Evolutionary conservation across 2,888 invertebrate genomes (phyloP).

Genomic region (Merodon equestris): DNA sequence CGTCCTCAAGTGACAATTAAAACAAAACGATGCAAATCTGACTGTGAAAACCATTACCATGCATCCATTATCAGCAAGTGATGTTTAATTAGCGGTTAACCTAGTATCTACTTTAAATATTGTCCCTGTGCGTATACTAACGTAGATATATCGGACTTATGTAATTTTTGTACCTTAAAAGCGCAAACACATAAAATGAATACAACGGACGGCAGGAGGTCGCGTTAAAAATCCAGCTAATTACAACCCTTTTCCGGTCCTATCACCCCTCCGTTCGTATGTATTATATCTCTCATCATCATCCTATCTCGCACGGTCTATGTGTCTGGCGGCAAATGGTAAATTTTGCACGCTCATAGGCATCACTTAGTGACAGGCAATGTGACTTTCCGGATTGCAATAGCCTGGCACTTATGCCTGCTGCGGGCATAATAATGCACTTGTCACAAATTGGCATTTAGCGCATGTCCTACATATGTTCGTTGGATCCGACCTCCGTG

Average conservation of each 20-base stretch:
- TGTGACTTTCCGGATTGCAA: conserved; percentile 16
- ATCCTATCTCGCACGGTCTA: neutral
- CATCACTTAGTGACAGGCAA: conserved; percentile 41
- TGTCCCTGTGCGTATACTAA: neutral
- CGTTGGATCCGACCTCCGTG: neutral
- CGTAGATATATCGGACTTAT: no score
- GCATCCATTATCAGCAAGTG: conserved; percentile 65
- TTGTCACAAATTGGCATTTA: conserved; percentile 69
- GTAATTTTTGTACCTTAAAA: conserved; percentile 29
- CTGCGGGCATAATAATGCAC: conserved; percentile 56
- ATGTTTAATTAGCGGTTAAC: conserved; percentile 67
- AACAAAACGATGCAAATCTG: conserved; percentile 61
- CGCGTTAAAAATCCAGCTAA: conserved; percentile 63
- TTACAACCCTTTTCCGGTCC: conserved; percentile 43
- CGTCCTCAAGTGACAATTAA: conserved; percentile 49
- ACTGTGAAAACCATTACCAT: conserved; percentile 54
- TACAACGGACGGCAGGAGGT: conserved; percentile 34
- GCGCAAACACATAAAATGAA: conserved; percentile 27
- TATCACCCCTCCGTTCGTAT: no score
- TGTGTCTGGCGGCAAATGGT: conserved; percentile 32
- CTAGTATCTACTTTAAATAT: conserved; percentile 63
- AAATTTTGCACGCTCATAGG: conserved; percentile 29
- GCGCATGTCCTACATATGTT: conserved; percentile 58
- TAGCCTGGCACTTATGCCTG: conserved; percentile 27
- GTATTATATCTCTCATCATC: no score